These are phyloP conservation scores for Taurulus bubalis DNA, from an alignment of 2,113 vertebrate genomes.

Conservation along the genomic window DNA sequence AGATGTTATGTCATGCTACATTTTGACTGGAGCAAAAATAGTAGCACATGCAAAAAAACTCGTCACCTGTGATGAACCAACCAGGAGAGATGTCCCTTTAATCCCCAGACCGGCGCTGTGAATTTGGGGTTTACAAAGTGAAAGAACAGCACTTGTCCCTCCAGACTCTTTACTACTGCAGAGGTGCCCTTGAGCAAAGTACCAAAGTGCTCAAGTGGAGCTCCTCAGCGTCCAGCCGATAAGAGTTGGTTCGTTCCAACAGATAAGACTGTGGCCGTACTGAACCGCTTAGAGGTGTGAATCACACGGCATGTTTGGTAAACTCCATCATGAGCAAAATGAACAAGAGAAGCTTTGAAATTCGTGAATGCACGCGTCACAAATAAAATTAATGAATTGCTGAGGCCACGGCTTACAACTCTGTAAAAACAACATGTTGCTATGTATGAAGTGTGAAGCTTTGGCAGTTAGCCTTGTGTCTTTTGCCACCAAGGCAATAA, in stretches of 20 bases:
- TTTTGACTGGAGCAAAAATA: not conserved
- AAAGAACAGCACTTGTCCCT: not conserved
- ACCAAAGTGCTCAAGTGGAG: constrained; percentile 1
- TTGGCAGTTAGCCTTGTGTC: not conserved
- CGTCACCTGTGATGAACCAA: not conserved
- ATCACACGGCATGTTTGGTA: not conserved
- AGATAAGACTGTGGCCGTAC: constrained; percentile 18
- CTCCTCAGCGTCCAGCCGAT: constrained; percentile 20
- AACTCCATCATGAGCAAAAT: not conserved
- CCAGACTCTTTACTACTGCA: not conserved
- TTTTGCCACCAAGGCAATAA: not conserved
- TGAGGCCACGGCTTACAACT: not conserved
- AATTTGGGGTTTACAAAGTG: not conserved
- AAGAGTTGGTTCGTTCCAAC: not conserved
- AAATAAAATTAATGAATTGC: not conserved
- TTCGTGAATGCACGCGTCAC: not conserved
- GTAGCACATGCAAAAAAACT: not conserved
- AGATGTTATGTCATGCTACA: not conserved
- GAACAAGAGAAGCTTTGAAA: not conserved
- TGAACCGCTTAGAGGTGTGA: constrained; percentile 4
- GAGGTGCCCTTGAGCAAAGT: constrained; percentile 10
- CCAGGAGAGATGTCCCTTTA: not conserved
- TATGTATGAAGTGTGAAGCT: not conserved
- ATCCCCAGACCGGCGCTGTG: not conserved
- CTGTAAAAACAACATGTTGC: not conserved